Conservation (phyloP, 2,888 invertebrate species). For the Chymomyza fuscimana region DNA sequence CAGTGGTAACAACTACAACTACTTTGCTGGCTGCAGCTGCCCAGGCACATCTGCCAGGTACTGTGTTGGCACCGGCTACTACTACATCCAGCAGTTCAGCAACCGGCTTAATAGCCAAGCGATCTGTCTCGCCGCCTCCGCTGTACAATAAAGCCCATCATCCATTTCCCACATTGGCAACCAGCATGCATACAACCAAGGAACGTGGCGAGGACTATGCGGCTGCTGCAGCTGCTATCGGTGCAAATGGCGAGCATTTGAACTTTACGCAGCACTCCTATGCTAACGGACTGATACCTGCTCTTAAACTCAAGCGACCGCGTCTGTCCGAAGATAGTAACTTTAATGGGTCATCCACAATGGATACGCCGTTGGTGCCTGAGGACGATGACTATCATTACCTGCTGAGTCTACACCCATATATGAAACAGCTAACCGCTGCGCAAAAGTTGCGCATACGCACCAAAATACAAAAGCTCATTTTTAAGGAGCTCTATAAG, state of each 20-base stretch:
- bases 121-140: slow-evolving; percentile 76
- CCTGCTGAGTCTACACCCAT: slow-evolving; percentile 79
- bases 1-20: slow-evolving; percentile 49
- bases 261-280: slow-evolving; percentile 76
- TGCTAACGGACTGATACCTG: slow-evolving; percentile 76
- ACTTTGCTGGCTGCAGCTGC: slow-evolving; percentile 1
- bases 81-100: slow-evolving; percentile 48
- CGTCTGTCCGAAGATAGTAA: slow-evolving; percentile 78
- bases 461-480: slow-evolving; percentile 80
- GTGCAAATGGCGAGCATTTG: slow-evolving; percentile 58
- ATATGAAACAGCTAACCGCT: slow-evolving; percentile 78
- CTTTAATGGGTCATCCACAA: slow-evolving; percentile 78
- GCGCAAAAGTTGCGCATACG: slow-evolving; percentile 79
- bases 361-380: slow-evolving; percentile 75
- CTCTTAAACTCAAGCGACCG: slow-evolving; percentile 76
- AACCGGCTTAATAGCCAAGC: slow-evolving; percentile 51
- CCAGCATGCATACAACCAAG: slow-evolving; percentile 53
- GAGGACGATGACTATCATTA: slow-evolving; percentile 80
- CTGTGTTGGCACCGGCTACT: slow-evolving; percentile 56
- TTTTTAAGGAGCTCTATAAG: slow-evolving; percentile 79
- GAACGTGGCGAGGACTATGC: slow-evolving; percentile 67
- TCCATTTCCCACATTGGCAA: slow-evolving; percentile 58
- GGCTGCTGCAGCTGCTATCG: slow-evolving; percentile 16
- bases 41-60: slow-evolving; percentile 40
- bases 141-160: slow-evolving; percentile 77